Percentiles rank a stretch among this genome's conserved stretches.
Evolutionary conservation across 2,113 vertebrate genomes (phyloP).

Genomic region (Acanthochromis polyacanthus): DNA sequence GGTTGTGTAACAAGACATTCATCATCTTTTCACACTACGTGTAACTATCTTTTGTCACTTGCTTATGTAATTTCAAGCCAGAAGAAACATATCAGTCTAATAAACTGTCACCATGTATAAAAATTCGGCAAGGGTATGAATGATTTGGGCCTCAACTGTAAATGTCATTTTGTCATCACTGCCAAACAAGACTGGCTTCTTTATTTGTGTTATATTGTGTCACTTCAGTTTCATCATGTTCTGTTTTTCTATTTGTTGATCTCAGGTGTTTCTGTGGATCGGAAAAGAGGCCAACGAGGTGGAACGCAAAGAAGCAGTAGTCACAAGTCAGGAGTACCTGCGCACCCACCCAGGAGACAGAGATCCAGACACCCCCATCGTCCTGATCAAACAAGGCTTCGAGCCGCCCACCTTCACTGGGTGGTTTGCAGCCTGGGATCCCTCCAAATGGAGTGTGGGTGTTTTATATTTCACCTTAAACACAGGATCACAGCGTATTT

Average conservation of each 20-base stretch:
- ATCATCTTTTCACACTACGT: no score
- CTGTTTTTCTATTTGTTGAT: neutral
- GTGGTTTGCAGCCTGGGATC: conserved; percentile 93
- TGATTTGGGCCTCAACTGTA: no score
- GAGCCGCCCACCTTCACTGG: conserved; percentile 92
- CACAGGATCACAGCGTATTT: neutral
- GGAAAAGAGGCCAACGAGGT: conserved; percentile 86
- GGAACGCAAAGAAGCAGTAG: conserved; percentile 84
- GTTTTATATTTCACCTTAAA: neutral
- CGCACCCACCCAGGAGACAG: conserved; percentile 87
- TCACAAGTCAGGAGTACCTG: conserved; percentile 88
- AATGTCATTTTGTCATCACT: no score
- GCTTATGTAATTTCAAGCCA: no score
- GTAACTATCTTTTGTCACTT: no score
- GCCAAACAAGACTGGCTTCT: no score
- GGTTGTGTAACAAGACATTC: no score
- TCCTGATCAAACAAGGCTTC: conserved; percentile 90
- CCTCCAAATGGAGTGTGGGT: conserved; percentile 90
- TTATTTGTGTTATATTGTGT: no score
- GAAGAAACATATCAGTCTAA: no score
- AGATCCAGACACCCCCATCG: conserved; percentile 86
- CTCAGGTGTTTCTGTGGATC: conserved; percentile 91
- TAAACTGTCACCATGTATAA: no score
- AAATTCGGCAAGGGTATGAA: no score
- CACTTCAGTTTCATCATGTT: neutral